phyloP scores from a whole-genome alignment of 2,888 invertebrate genomes.

The Drosophila merina region DNA sequence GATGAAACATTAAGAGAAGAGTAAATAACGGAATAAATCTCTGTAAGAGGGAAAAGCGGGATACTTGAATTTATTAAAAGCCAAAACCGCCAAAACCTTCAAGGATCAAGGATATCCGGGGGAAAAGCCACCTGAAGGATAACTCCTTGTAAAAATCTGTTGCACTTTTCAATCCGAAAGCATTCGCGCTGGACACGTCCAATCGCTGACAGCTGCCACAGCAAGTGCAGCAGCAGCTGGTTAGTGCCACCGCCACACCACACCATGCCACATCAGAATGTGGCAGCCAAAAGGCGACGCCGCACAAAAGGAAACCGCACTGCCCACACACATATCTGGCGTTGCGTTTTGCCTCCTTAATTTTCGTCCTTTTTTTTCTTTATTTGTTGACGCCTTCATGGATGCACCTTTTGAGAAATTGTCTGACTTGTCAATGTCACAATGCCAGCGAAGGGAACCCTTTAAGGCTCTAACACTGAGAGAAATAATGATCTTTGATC shows the following conservation, averaged over 20 bases:
- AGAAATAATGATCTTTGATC: no score
- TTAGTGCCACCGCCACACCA: background rate
- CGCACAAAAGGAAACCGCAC: background rate
- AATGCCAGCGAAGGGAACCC: slow-evolving; percentile 30
- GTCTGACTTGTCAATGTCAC: slow-evolving; percentile 69
- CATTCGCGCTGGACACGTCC: slow-evolving; percentile 2
- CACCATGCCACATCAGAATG: slow-evolving; percentile 1
- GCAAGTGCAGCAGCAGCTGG: background rate
- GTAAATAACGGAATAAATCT: background rate
- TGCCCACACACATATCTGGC: slow-evolving; percentile 1
- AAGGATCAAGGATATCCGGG: background rate
- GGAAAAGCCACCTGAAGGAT: background rate
- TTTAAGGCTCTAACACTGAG: slow-evolving; percentile 17
- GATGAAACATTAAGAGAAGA: background rate
- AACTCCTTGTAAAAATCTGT: background rate
- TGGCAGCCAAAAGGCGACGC: background rate
- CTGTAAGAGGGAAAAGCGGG: background rate
- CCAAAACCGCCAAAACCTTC: background rate
- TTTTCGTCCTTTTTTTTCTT: slow-evolving; percentile 3
- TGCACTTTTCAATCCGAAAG: background rate
- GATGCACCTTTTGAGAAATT: slow-evolving; percentile 52
- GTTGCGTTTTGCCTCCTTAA: slow-evolving; percentile 8
- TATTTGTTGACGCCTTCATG: background rate
- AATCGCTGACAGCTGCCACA: slow-evolving; percentile 3
- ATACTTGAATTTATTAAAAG: background rate